Conservation (phyloP, 2,888 invertebrate species). For the Trichogramma dendrolimi region DNA sequence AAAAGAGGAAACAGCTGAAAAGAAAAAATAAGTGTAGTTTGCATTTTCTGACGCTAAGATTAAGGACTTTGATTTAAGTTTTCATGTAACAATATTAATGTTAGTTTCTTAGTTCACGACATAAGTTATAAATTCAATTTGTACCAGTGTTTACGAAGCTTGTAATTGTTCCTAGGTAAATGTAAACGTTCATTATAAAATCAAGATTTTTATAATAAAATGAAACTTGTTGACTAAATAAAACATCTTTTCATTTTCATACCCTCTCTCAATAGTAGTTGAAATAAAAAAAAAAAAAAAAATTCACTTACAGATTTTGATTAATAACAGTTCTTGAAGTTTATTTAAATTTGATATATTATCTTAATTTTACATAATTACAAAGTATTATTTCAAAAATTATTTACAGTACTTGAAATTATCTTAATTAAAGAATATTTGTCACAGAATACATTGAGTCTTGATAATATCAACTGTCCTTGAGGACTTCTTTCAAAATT, state of each 20-base stretch:
- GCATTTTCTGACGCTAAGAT: constrained; percentile 4
- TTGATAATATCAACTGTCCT: constrained; percentile 55
- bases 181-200: background rate
- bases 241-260: constrained; percentile 6
- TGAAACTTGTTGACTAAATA: constrained; percentile 5
- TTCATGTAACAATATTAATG: background rate
- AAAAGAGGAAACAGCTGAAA: constrained; percentile 25
- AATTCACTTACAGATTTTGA: constrained; percentile 14
- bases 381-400: constrained; percentile 9
- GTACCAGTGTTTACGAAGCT: background rate
- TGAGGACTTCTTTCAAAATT: constrained; percentile 61
- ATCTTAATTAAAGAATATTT: constrained; percentile 7
- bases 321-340: background rate
- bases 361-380: background rate
- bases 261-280: constrained; percentile 17
- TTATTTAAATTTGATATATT: background rate
- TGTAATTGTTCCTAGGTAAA: no score
- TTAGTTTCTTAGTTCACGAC: constrained; percentile 11
- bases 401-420: constrained; percentile 11
- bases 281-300: constrained; percentile 5
- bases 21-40: constrained; percentile 13
- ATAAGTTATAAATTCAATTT: constrained; percentile 12
- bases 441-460: background rate
- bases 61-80: constrained; percentile 1
- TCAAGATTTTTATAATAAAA: background rate